A percentile compares a stretch with the other conserved stretches of the same genome.
Evolutionary conservation across 1,140 invertebrate genomes (phyloP).

Genomic region (Euglossa dilemma): DNA sequence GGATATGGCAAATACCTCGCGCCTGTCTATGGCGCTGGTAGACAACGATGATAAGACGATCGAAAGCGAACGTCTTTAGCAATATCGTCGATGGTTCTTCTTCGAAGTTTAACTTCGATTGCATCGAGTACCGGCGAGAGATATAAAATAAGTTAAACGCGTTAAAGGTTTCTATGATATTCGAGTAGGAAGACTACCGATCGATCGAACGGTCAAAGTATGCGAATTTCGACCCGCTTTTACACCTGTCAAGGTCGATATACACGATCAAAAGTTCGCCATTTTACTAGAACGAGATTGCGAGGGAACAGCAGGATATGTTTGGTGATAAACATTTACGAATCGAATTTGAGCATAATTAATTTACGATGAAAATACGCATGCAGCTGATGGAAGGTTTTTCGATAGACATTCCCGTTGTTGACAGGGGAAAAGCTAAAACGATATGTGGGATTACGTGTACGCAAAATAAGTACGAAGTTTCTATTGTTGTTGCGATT

Average conservation of each 20-base stretch:
- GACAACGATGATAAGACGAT: background rate
- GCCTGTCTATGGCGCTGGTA: background rate
- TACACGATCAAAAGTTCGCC: too few species aligned
- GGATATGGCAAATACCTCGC: constrained; percentile 69
- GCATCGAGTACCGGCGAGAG: background rate
- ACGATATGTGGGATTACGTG: background rate
- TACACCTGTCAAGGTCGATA: background rate
- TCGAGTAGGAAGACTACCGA: constrained; percentile 9
- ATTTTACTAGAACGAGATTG: background rate
- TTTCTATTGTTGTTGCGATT: background rate
- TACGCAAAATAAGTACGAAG: background rate
- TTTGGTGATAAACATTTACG: background rate
- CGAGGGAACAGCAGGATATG: background rate
- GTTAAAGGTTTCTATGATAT: background rate
- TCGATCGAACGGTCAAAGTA: constrained; percentile 1
- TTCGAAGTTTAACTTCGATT: constrained; percentile 16
- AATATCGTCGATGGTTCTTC: background rate
- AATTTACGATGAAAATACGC: background rate
- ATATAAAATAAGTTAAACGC: background rate
- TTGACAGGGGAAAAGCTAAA: too few species aligned
- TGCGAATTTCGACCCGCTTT: background rate
- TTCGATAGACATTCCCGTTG: constrained; percentile 7
- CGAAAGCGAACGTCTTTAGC: constrained; percentile 33
- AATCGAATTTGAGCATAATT: background rate
- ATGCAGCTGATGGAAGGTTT: background rate